Evolutionary conservation across 53 echinoderm and acorn worm species (phyloP), one percentile per base, ranked within the genome.

Genomic region (Temnopleurus reevesii): DNA sequence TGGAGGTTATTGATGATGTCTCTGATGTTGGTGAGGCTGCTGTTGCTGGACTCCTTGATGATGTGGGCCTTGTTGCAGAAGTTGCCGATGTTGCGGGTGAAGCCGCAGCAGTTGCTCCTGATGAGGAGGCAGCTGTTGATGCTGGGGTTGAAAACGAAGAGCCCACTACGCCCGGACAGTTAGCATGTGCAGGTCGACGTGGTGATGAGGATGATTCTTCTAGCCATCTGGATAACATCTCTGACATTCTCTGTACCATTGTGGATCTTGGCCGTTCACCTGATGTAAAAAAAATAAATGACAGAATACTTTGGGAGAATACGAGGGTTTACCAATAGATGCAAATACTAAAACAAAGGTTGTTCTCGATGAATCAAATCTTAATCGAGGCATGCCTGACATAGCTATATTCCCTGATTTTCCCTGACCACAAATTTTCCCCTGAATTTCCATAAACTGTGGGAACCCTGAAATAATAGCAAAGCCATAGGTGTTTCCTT

Each of bases 151-250:
- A 18, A 21, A 59, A 45, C 30, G 87, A 46, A 12, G 87, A 59
- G 34, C 80, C 51, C 17, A 41, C 21, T 19, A 71, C 71, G 17
- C 80, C 55, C 2, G 83, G 51, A 18, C 28, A 25, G 57, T 55
- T 13, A 29, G 46, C 23, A 25, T 76, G 9, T 13, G 51, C 15
- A 3, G 84, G 81, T 34, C 77, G 89, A 58, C 91, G 84, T n/a
- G 92, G 90, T 7, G 94, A 86, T 13, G 95, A 89, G 9, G 96
- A 90, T 3, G 96, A 90, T 64, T 99, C 99, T 33, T 99, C 99
- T 55, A 99, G 89, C 99, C 99, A 99, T 10, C 99, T 89, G 4
- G 99, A 93, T 56, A 99, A 59, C 94, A 99, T 96, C 89, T 99
- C 99, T 17, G 96, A 94, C 96, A 99, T 96, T 8, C 96, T 79